A percentile compares a stretch with the other conserved stretches of the same genome.
Conservation (phyloP, 2,797 vertebrate genomes). For the Esox masquinongy region DNA sequence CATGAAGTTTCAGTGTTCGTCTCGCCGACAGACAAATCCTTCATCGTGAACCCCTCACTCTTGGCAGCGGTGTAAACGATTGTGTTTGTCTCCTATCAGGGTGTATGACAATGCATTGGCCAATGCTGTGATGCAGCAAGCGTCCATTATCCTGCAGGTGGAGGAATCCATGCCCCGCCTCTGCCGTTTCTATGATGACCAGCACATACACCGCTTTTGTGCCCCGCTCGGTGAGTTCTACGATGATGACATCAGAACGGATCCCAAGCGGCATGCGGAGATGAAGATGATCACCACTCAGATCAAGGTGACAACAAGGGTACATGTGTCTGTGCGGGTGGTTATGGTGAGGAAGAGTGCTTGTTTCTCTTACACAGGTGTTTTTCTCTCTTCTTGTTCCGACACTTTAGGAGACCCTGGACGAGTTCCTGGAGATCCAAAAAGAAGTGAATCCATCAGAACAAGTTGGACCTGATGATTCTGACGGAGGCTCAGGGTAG, state of each 20-base stretch:
- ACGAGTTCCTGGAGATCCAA: constrained; percentile 61
- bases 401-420: constrained; percentile 58
- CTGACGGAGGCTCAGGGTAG: constrained; percentile 28
- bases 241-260: constrained; percentile 41
- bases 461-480: constrained; percentile 5
- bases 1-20: background rate
- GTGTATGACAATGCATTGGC: constrained; percentile 69
- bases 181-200: constrained; percentile 56
- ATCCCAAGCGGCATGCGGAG: constrained; percentile 45
- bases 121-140: constrained; percentile 72
- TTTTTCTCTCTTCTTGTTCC: background rate
- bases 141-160: constrained; percentile 67
- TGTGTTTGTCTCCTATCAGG: constrained; percentile 34
- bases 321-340: background rate
- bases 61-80: too few species aligned
- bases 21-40: background rate
- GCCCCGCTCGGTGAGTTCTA: constrained; percentile 53
- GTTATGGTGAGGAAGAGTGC: background rate
- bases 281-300: constrained; percentile 48
- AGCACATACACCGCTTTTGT: constrained; percentile 57
- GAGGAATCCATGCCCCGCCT: constrained; percentile 66
- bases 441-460: constrained; percentile 33
- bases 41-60: background rate
- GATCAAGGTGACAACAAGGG: constrained; percentile 57
- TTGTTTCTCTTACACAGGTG: background rate